Base-by-base conservation (phyloP, 2,888 invertebrate species). In the Oegoconia quadripuncta region DNA sequence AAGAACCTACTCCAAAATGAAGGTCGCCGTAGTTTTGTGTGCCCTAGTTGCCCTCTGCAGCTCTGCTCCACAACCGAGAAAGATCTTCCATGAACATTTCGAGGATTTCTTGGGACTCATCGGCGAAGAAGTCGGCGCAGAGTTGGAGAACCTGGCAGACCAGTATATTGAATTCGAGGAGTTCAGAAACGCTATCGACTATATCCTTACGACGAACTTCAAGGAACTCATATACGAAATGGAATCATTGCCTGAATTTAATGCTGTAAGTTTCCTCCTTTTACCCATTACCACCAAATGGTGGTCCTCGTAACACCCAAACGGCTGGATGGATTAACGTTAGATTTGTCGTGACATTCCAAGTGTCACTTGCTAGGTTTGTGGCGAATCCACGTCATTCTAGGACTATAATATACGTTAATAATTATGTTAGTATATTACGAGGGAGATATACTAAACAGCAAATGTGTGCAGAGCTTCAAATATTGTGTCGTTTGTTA, bases 201-300 rank as follows among this genome's bases (percentile, higher is more conserved):
- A 76, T 42, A n/a, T 78, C 29, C 42, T 16, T 39, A 68, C 74
- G 0, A 53, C 62, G 4, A 59, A 64, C 44, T 81, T 80, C 61
- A 74, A 60, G 39, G 61, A 68, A 2, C 51, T 80, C 22, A 44
- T 80, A 1, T 64, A 61, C 17, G 79, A 82, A 46, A 69, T 82
- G 71, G 79, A 80, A 55, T 52, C 59, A 3, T 54, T 80, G 43
- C 79, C 77, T 12, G 78, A 80, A 58, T 80, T 82, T 42, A 48
- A 53, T 42, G 75, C 75, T 42, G 81, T 82, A 49, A 77, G 79
- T 70, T 27, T 32, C 34, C n/a, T 2, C 35, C 11, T 20, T 7
- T 11, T 6, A 3, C n/a, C 6, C 6, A 23, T 23, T 23, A 23
- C n/a, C n/a, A n/a, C n/a, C n/a, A n/a, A n/a, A n/a, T n/a, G n/a